Base-by-base conservation (phyloP, 2,113 vertebrate species). In the Sisor rabdophorus region DNA sequence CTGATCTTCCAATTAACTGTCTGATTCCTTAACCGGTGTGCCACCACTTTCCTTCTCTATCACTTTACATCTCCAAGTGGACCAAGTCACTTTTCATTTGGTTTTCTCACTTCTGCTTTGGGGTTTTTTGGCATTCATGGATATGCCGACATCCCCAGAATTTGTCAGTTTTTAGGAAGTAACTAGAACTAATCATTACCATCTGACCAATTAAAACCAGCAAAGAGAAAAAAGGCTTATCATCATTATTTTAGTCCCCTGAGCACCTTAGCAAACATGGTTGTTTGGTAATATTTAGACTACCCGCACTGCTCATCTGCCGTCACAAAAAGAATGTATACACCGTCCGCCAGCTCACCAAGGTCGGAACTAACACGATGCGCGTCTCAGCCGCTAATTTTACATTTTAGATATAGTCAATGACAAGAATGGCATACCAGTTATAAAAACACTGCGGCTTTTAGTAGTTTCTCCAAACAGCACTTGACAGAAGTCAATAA, bases 351-450 rank as follows among this genome's bases (percentile, higher is more conserved):
- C 1, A 28, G 36, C 54, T 64, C 70, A 16, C 59, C 60, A 20
- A 19, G 40, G 61, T 28, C 55, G 28, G 24, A 40, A 28, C 59
- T 13, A 26, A 19, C 13, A 40, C 26, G 0, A 74, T 73, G 70
- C 5, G 17, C 40, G 32, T 6, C 71, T 50, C 50, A 85, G 80
- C 70, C 78, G 26, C 72, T 70, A 80, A 86, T 80, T 85, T 68
- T 60, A 54, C 52, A 77, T 80, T 65, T 75, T 81, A 73, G 44
- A 70, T 26, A 54, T 50, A 67, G 59, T 40, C 59, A 64, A 56
- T 56, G 59, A 75, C 60, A 78, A 64, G 68, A 81, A 76, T 32
- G 61, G 19, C 71, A 80, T 80, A 61, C 69, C 50, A n/a, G 70
- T 50, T 56, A 76, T 82, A 82, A 82, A 68, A 79, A 77, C 70